Evolutionary conservation across 2,797 vertebrate genomes (phyloP).

Genomic region (Pseudochirops corinnae): DNA sequence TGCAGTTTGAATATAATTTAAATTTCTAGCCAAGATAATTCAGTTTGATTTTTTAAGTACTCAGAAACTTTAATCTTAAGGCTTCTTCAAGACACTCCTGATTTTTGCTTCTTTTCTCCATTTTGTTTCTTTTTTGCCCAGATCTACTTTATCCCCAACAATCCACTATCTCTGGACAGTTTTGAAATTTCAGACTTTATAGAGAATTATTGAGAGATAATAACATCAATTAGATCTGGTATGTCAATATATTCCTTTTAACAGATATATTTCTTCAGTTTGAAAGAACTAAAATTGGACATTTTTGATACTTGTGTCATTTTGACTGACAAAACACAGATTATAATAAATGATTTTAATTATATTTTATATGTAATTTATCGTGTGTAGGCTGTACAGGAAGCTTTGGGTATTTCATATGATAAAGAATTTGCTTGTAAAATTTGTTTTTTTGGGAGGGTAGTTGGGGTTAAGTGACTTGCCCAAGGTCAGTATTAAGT

Average conservation of each 20-base stretch:
- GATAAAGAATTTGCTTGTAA: not conserved
- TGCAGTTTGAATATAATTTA: not conserved
- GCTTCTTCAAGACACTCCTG: not conserved
- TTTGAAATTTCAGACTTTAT: constrained; percentile 20
- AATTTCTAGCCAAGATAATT: not conserved
- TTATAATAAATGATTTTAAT: not conserved
- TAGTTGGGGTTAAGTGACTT: no score
- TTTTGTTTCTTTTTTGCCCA: not conserved
- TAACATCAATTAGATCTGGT: constrained; percentile 23
- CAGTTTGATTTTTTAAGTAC: not conserved
- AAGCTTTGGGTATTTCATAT: constrained; percentile 9
- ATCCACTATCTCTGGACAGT: constrained; percentile 23
- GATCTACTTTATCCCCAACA: not conserved
- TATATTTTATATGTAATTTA: constrained; percentile 2
- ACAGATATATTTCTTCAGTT: constrained; percentile 21
- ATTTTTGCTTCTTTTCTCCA: constrained; percentile 6
- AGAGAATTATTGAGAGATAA: constrained; percentile 1
- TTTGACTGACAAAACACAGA: not conserved
- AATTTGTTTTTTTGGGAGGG: no score
- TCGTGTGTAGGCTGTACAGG: not conserved
- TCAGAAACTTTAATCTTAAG: constrained; percentile 1
- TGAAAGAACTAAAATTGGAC: constrained; percentile 24
- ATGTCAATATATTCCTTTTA: constrained; percentile 12
- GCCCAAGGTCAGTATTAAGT: no score
- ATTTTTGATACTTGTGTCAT: constrained; percentile 38